Evolutionary conservation across 1,140 invertebrate species (phyloP), one percentile per base, ranked within the genome.

Genomic region (Megathymus violae): DNA sequence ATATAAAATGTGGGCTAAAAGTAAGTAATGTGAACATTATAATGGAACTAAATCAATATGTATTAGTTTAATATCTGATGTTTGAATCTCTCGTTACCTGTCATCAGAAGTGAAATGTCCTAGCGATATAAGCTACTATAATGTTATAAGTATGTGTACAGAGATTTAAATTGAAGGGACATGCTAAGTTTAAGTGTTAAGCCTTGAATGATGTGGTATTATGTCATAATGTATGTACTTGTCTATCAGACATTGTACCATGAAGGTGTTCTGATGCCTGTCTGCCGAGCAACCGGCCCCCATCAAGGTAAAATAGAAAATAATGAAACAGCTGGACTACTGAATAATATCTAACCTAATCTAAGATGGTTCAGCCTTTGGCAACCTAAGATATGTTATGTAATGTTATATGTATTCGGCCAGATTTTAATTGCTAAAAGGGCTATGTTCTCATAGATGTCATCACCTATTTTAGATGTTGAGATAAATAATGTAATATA

Each of bases 401-500:
- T 22, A 48, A 25, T 34, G 22, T 48, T 48, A 15, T 40, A 52
- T 36, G 22, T 51, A 19, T 54, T 54, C 22, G 40, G 40, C 13
- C 13, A 43, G 25, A 56, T 56, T 54, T 6, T 16, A 27, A 13
- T n/a, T 14, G 19, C 25, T 25, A 56, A 16, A 15, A 27, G 19
- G 19, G 15, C 38, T 40, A 51, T 11, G 17, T 51, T 52, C 38
- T 43, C 19, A 41, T 16, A 54, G 13, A 41, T 43, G 17, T 19
- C 17, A 19, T 60, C 19, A 22, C 64, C 34, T 50, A 38, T 40
- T 59, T 19, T 64, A 62, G 61, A 67, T 36, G 52, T 70, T 59
- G 14, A 11, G 46, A 11, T 51, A 54, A 60, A 52, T 67, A 74
- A 64, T 77, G 44, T 75, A 76, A 66, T 62, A 76, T 83, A 79